These are phyloP conservation scores for Oryctes rhinoceros DNA, from an alignment of 1,140 invertebrate genomes.

Conservation along the genomic window DNA sequence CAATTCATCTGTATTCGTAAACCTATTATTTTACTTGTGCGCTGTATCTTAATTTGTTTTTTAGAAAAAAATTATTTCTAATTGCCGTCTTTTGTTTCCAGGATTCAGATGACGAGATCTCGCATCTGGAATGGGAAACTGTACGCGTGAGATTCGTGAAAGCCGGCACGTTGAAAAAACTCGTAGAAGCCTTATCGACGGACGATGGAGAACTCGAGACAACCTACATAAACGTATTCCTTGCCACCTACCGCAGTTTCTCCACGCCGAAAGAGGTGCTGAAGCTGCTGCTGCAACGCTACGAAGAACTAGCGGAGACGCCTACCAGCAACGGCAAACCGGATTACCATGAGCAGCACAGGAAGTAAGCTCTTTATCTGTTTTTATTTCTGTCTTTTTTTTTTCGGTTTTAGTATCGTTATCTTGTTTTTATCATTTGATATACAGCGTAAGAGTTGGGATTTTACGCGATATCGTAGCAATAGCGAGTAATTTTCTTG, in stretches of 20 bases:
- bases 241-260: slow-evolving; percentile 91
- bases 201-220: slow-evolving; percentile 96
- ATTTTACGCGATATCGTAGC: neutral
- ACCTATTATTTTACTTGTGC: neutral
- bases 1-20: too few relatives aligned
- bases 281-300: slow-evolving; percentile 80
- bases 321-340: slow-evolving; percentile 60
- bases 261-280: slow-evolving; percentile 84
- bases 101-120: slow-evolving; percentile 90
- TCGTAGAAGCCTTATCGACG: slow-evolving; percentile 91
- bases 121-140: slow-evolving; percentile 99
- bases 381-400: too few relatives aligned
- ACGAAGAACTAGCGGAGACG: slow-evolving; percentile 68
- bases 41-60: neutral
- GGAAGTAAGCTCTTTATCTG: slow-evolving; percentile 69
- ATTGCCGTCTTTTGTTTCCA: slow-evolving; percentile 55
- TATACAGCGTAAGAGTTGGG: neutral
- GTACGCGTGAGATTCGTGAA: slow-evolving; percentile 94
- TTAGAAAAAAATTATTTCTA: neutral
- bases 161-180: slow-evolving; percentile 91
- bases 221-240: slow-evolving; percentile 97
- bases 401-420: too few relatives aligned
- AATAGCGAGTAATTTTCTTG: too few relatives aligned
- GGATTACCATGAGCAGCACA: slow-evolving; percentile 72
- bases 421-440: neutral